Evolutionary conservation across 2,888 invertebrate genomes (phyloP), one percentile per base, ranked within the genome.

Genomic region (Ormyrus rosae): DNA sequence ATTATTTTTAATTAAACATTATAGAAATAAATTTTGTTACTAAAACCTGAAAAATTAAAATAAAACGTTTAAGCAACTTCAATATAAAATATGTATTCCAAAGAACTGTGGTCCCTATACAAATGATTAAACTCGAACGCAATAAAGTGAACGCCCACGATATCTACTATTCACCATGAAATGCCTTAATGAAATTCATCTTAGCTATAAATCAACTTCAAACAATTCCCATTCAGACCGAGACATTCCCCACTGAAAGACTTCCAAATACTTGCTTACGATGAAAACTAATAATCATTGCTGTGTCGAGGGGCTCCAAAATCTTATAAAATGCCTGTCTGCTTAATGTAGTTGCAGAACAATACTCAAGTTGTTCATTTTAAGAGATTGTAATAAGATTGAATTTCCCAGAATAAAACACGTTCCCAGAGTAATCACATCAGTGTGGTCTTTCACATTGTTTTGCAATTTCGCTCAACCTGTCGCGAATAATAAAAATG

Each of bases 111-210:
- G 34, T 34, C 34, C 34, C 34, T 34, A 8, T 13, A 55, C 34
- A 58, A 56, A 60, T 68, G 19, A 61, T 51, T 45, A 60, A 63
- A 64, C 56, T 64, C 10, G 64, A 34, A 64, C 45, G 56, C 56
- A 79, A 74, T 80, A 80, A 69, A 69, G 19, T 46, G 56, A 68
- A 64, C 63, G 46, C 53, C 11, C 19, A 45, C 58, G 50, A 61
- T 60, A 64, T 19, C 46, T 10, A 34, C 69, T 51, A 13, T 60
- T 51, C 46, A 48, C 50, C 58, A 67, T 75, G 71, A 75, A 75
- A 80, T 75, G 75, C 67, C 71, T 6, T 80, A 71, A 80, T 80
- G 80, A 80, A 75, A 80, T 80, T 80, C 75, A 75, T 61, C 10
- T 56, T 9, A 53, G 53, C 80, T 75, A 80, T 80, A 80, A 80